Evolutionary conservation across 2,113 vertebrate species (phyloP), one percentile per base, ranked within the genome.

Genomic region (Elachura formosa): DNA sequence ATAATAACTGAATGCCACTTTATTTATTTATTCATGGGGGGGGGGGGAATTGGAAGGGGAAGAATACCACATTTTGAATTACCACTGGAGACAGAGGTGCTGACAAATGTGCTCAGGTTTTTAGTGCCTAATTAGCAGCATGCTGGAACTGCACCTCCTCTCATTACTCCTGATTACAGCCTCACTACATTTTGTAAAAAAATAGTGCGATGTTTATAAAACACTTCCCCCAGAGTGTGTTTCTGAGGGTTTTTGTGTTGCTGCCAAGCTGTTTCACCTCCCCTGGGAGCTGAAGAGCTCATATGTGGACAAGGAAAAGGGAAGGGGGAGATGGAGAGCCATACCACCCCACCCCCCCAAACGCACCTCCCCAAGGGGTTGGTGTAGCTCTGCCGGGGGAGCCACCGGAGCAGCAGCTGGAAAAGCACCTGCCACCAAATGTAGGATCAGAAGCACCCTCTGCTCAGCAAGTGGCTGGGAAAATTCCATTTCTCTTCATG

Each of bases 101-200:
- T 81, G 67, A 72, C 55, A 94, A 87, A 55, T 17, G 34, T 58
- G 18, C 59, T 71, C 28, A 31, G 78, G 46, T 49, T 91, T 86
- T 89, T 68, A 75, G 64, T 18, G 54, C 56, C 51, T 84, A 77
- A 94, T 81, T 85, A 91, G 74, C 19, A 4, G 69, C 82, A 19
- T 36, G 91, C 69, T 84, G 74, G 59, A 74, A 48, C 14, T 34
- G 62, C 56, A 56, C n/a, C 66, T 79, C 14, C 38, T 67, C 88
- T 92, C 26, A 46, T 93, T 91, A 82, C 25, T 64, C 72, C 62
- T 86, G 63, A 81, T 94, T 91, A 71, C 63, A 68, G 36, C 52
- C 63, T 81, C 76, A 46, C 38, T 36, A 46, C 2, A 2, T 78
- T 88, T 87, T 52, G 46, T 40, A 54, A 88, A 46, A 64, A 55